These are phyloP conservation scores for Drosophila triauraria DNA, from an alignment of 1,140 invertebrate genomes.

Conservation along the genomic window DNA sequence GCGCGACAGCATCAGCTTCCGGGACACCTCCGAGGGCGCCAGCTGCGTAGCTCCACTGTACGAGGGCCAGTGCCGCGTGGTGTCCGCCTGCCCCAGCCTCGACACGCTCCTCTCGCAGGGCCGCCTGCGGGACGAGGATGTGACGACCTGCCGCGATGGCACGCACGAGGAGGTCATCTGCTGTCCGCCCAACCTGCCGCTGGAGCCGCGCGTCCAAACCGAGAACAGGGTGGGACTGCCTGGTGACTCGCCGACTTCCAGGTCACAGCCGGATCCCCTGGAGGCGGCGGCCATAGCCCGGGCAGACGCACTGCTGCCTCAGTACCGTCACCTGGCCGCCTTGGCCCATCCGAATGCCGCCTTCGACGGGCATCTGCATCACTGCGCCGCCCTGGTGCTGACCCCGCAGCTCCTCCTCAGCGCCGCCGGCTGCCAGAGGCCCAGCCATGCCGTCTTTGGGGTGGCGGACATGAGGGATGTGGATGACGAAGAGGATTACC, in stretches of 20 bases:
- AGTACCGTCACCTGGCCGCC: constrained; percentile 54
- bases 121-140: constrained; percentile 55
- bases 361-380: constrained; percentile 63
- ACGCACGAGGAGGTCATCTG: constrained; percentile 67
- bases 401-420: constrained; percentile 52
- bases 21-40: constrained; percentile 2
- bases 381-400: constrained; percentile 56
- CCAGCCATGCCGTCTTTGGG: constrained; percentile 67
- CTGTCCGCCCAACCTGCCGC: constrained; percentile 52
- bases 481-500: constrained; percentile 62
- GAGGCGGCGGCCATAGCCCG: constrained; percentile 13
- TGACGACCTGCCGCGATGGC: constrained; percentile 51
- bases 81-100: constrained; percentile 55
- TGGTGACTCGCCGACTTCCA: not conserved
- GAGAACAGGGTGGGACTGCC: not conserved
- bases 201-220: constrained; percentile 43
- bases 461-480: constrained; percentile 61
- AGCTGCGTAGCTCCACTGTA: constrained; percentile 58
- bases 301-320: constrained; percentile 34
- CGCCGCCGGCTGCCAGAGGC: constrained; percentile 52
- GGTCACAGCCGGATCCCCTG: constrained; percentile 2
- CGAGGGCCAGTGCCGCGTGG: constrained; percentile 44
- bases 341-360: constrained; percentile 65
- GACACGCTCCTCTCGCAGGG: constrained; percentile 40
- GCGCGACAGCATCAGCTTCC: constrained; percentile 5